Evolutionary conservation across 2,113 vertebrate genomes (phyloP).

Genomic region (Sporophila hypoxantha): DNA sequence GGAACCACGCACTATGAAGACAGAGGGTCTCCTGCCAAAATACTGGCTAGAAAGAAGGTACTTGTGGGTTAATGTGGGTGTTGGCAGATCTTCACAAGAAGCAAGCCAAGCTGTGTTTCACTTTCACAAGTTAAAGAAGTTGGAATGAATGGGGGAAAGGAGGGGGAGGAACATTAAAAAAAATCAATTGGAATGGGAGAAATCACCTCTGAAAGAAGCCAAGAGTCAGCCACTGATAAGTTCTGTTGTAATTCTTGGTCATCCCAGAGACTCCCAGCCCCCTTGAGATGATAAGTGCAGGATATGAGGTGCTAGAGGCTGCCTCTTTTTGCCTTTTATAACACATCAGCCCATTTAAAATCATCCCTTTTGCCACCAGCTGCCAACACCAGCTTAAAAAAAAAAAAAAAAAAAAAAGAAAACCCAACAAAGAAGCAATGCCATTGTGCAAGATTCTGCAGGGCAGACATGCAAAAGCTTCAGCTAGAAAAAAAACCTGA

Average conservation of each 20-base stretch:
- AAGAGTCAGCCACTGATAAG: background rate
- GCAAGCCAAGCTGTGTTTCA: background rate
- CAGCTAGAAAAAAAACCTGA: background rate
- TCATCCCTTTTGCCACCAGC: background rate
- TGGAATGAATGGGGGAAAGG: background rate
- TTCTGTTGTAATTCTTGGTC: background rate
- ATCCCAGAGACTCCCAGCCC: background rate
- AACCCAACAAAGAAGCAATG: background rate
- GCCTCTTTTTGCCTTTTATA: background rate
- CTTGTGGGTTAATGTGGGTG: conserved; percentile 16
- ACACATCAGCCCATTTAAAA: background rate
- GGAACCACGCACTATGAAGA: background rate
- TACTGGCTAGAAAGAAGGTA: background rate
- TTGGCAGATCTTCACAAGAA: conserved; percentile 11
- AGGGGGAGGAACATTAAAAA: background rate
- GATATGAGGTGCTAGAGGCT: background rate
- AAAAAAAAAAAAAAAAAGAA: background rate
- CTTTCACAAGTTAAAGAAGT: conserved; percentile 9
- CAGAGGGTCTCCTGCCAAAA: conserved; percentile 1
- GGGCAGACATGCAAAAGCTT: background rate
- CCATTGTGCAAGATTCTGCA: background rate
- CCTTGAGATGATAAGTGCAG: background rate
- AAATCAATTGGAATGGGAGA: background rate
- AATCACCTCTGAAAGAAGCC: background rate
- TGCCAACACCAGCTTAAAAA: background rate